phyloP scores from a whole-genome alignment of 35 echinoderm and acorn worm genomes.

The Amphiura filiformis region DNA sequence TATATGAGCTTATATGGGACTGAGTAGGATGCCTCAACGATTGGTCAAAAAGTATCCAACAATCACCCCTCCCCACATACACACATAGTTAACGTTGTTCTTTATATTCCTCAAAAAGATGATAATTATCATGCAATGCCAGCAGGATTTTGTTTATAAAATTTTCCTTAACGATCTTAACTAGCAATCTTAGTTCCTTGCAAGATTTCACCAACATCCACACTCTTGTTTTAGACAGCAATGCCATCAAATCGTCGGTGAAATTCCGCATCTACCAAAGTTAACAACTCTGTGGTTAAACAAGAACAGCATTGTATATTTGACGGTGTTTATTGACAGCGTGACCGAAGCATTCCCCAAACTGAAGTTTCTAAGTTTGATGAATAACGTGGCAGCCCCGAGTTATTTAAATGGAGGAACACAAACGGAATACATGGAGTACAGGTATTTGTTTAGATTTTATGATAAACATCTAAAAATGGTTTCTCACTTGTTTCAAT shows the following conservation, averaged over 20 bases:
- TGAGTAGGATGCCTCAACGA: too few relatives aligned
- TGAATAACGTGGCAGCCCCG: slow-evolving; percentile 92
- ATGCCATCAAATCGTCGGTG: slow-evolving; percentile 70
- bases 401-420: slow-evolving; percentile 96
- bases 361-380: slow-evolving; percentile 83
- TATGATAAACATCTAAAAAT: neutral
- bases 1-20: too few relatives aligned
- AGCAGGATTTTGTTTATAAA: too few relatives aligned
- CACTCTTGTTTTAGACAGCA: slow-evolving; percentile 89
- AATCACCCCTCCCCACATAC: too few relatives aligned
- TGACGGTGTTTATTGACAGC: slow-evolving; percentile 77
- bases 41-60: too few relatives aligned
- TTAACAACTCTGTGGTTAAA: slow-evolving; percentile 86
- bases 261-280: slow-evolving; percentile 57
- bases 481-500: too few relatives aligned
- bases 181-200: slow-evolving; percentile 77
- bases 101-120: too few relatives aligned
- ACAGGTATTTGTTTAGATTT: slow-evolving; percentile 50
- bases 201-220: slow-evolving; percentile 61
- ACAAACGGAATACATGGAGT: slow-evolving; percentile 78
- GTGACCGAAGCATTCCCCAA: slow-evolving; percentile 61
- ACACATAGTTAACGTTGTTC: too few relatives aligned
- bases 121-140: too few relatives aligned
- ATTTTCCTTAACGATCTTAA: neutral
- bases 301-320: slow-evolving; percentile 75